Percentiles rank a stretch among this genome's conserved stretches.
Conservation (phyloP, 2,113 vertebrate genomes). For the Sporophila hypoxantha region DNA sequence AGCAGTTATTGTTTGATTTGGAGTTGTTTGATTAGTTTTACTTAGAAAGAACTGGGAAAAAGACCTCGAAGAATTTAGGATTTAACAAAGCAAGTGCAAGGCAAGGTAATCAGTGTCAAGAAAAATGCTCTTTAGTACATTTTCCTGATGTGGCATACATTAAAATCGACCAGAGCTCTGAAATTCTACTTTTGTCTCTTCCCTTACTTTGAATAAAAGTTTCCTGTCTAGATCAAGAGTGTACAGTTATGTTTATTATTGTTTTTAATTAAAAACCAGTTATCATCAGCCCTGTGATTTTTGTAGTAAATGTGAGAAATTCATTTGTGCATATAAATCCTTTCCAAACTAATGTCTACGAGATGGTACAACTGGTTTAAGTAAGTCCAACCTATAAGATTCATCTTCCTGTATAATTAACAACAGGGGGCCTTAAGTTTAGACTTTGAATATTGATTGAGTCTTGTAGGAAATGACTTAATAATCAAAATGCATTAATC, state of each 20-base stretch:
- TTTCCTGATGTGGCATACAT: neutral
- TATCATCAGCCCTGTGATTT: neutral
- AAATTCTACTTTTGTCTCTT: neutral
- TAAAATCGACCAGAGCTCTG: neutral
- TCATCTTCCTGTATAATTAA: slow-evolving; percentile 38
- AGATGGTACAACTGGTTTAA: slow-evolving; percentile 49
- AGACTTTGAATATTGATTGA: slow-evolving; percentile 36
- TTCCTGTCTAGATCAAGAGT: neutral
- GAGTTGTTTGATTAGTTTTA: neutral
- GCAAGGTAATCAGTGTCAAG: neutral
- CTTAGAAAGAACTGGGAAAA: neutral
- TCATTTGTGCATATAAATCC: neutral
- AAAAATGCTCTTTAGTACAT: neutral
- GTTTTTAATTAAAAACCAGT: neutral
- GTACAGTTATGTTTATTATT: neutral
- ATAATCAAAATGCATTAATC: neutral
- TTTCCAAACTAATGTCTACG: slow-evolving; percentile 34
- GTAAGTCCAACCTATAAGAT: slow-evolving; percentile 3
- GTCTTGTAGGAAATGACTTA: slow-evolving; percentile 22
- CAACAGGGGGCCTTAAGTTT: neutral
- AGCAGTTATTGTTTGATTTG: neutral
- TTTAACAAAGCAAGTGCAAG: neutral
- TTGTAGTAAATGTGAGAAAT: neutral
- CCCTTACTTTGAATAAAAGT: neutral
- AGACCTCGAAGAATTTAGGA: neutral